Base-by-base conservation (phyloP, 2,888 invertebrate genomes). In the Steinernema carpocapsae region DNA sequence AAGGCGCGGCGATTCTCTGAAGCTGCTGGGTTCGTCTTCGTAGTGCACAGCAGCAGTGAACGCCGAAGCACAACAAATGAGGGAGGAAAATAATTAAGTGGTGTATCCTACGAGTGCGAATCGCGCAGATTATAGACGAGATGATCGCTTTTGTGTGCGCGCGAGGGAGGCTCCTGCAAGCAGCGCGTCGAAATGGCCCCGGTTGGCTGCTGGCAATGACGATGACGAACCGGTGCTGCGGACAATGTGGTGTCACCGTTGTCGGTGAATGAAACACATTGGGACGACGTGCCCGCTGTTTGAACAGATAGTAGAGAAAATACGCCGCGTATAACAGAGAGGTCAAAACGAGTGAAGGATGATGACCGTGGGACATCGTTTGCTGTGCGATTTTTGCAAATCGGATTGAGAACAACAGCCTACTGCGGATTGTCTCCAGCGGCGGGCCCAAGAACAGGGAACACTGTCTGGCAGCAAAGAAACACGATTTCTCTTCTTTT, bases 51-150 rank as follows among this genome's bases (percentile, higher is more conserved):
- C 64, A 29, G 37, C 64, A n/a, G n/a, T n/a, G 64, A 64, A 64
- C 64, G 64, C 17, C 48, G 48, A 48, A 6, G 32, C 12, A 64
- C 32, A 64, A 64, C 64, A 64, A 64, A 64, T 64, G 64, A 37
- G n/a, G n/a, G n/a, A 29, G 64, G 64, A 64, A 64, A 64, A 64
- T 64, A 64, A 64, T 64, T 64, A 64, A 64, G 64, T 64, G 64
- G 32, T 26, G 64, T 64, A 64, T 64, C 29, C 64, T 29, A 29
- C 24, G 56, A 56, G 64, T 64, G 64, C 64, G 64, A 64, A 64
- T 64, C 64, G 64, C 64, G 64, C 64, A 64, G 64, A 64, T 64
- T 64, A 64, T 64, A 64, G 64, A 64, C 64, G 64, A 64, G 64
- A 64, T 64, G 64, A 64, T 64, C 64, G 64, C 64, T 64, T 64